Conservation (phyloP, 2,113 vertebrate genomes). For the Parotia lawesii region DNA sequence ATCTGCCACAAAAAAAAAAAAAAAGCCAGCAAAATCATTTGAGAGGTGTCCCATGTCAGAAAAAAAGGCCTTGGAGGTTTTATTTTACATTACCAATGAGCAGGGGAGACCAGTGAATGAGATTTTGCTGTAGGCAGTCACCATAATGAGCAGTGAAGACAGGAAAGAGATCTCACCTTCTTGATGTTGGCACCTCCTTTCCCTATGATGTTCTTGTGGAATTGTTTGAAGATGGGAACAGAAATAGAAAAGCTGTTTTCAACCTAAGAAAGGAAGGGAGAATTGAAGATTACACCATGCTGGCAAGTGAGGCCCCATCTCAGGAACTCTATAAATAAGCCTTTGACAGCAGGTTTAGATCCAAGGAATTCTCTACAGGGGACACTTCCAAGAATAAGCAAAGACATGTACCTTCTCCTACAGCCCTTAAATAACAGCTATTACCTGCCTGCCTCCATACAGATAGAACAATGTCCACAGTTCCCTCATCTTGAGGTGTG, state of each 20-base stretch:
- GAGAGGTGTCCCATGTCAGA: not conserved
- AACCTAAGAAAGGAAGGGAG: constrained; percentile 71
- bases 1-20: constrained; percentile 74
- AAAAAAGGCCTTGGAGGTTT: not conserved
- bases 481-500: not conserved
- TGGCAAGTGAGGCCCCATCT: not conserved
- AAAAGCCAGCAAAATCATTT: not conserved
- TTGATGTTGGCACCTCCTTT: constrained; percentile 99
- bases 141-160: not conserved
- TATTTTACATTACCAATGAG: not conserved
- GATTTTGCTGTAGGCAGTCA: not conserved
- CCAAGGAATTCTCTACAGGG: not conserved
- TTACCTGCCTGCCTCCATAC: not conserved
- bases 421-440: not conserved
- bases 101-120: not conserved
- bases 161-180: constrained; percentile 75
- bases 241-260: constrained; percentile 95
- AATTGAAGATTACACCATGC: not conserved
- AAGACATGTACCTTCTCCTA: not conserved
- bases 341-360: not conserved
- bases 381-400: not conserved
- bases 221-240: constrained; percentile 98
- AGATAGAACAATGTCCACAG: not conserved
- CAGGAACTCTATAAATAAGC: not conserved
- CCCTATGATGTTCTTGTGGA: constrained; percentile 99